Base-by-base conservation (phyloP, 92 coral and sea anemone genomes). In the Porites divaricata region DNA sequence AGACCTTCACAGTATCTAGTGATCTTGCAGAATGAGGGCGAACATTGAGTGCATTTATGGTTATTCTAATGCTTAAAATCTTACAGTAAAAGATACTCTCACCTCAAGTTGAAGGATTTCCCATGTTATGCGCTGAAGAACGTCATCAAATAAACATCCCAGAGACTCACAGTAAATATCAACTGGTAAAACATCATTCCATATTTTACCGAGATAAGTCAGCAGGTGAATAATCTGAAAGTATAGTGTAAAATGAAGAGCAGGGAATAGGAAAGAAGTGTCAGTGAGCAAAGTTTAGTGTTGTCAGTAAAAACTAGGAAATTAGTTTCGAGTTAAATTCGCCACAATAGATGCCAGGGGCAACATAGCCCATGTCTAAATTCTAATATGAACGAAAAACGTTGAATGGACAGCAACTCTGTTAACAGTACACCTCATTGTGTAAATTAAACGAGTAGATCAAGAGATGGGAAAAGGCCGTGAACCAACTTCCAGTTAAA, bases 91-190 rank as follows among this genome's bases (percentile, higher is more conserved):
- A 9, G 10, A n/a, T 9, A 6, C 26, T 48, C 82, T 75, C 80
- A 96, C 99, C 98, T 96, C 99, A 28, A 96, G 89, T 48, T 91
- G 81, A 17, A 95, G 81, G 64, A 96, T 92, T 63, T 96, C 93
- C 28, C 85, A 89, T 21, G 85, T 85, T 35, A 96, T 86, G 45
- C 82, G 83, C 67, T 89, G 91, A 8, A 96, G 66, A 10, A 91
- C 98, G 58, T 90, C 95, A 81, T 96, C 96, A 61, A 95, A 89
- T 52, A 96, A 87, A 24, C 97, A 84, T 19, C 99, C 99, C 54
- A 96, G 88, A 2, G 99, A 91, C 70, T 93, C 93, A 51, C 86
- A 77, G 74, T 93, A 88, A 12, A 96, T 85, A 67, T 95, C 87
- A 25, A 75, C 81, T 28, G 99, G 99, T 64, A 96, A 69, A 68